Conservation (phyloP, 53 echinoderm and acorn worm species). For the Mesocentrotus franciscanus region DNA sequence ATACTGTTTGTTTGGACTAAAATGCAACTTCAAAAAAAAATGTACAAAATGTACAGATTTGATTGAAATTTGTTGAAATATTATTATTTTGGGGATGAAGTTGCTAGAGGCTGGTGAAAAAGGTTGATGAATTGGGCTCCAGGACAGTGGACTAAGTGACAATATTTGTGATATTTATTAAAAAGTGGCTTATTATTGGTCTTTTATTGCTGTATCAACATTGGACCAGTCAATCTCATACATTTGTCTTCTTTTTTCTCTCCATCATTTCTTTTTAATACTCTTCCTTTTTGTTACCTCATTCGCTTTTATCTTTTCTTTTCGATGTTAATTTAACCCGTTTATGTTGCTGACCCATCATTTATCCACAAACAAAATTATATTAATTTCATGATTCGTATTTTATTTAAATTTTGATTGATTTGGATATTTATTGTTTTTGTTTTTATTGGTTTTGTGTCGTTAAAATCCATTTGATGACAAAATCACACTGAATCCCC, state of each 20-base stretch:
- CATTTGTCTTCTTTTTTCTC: slow-evolving; percentile 57
- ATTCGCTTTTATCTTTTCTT: slow-evolving; percentile 20
- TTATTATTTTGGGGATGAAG: not conserved
- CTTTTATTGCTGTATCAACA: slow-evolving; percentile 25
- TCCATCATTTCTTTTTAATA: slow-evolving; percentile 49
- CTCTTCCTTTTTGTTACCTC: not conserved
- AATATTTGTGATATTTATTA: slow-evolving; percentile 58
- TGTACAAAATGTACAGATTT: not conserved
- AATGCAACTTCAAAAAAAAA: not conserved
- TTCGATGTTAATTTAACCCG: slow-evolving; percentile 25
- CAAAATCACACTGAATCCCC: slow-evolving; percentile 17
- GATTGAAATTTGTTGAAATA: not conserved
- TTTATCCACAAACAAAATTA: not conserved
- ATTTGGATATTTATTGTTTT: slow-evolving; percentile 25
- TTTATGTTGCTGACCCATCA: slow-evolving; percentile 54
- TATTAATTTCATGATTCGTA: not conserved
- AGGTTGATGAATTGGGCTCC: not conserved
- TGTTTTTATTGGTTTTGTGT: slow-evolving; percentile 30
- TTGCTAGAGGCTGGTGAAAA: not conserved
- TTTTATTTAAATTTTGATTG: slow-evolving; percentile 39
- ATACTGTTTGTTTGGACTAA: not conserved
- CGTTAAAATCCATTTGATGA: slow-evolving; percentile 44
- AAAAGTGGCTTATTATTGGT: slow-evolving; percentile 58
- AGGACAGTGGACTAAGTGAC: slow-evolving; percentile 29
- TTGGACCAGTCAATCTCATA: slow-evolving; percentile 33